Base-by-base conservation (phyloP, 1,140 invertebrate genomes). In the Ceratitis capitata region DNA sequence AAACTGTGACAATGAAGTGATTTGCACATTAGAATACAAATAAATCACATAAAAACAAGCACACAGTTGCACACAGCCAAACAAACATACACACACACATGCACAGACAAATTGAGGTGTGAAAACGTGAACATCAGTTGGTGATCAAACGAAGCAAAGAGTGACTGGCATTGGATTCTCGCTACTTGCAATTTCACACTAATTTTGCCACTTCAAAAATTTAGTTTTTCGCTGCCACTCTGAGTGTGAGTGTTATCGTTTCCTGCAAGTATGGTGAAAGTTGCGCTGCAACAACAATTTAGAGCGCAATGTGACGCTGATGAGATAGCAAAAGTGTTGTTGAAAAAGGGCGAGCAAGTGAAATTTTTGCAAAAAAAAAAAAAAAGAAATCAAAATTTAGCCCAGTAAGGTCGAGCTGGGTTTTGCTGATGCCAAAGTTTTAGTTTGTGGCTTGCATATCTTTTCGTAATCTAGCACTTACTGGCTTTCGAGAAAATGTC, bases 1-100 rank as follows among this genome's bases (percentile, higher is more conserved):
- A 78, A 78, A 78, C 69, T 45, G n/a, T 26, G 39, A 78, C 69
- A 78, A 78, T 78, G 39, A 78, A 78, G 39, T 78, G 39, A 78
- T 78, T 78, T 45, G 69, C 16, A 26, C 69, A 78, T 39, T 23
- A 78, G n/a, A 23, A 78, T 78, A 39, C 69, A 78, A 78, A 78
- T 35, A 78, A 78, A 26, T 61, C 1, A 12, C 61, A 64, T 35
- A 35, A 12, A 56, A 56, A 56, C 10, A 6, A 32, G n/a, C n/a
- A n/a, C n/a, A n/a, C n/a, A n/a, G n/a, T n/a, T 7, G 23, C 3
- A 5, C 2, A 53, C 14, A 19, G n/a, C n/a, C 61, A 39, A 69
- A 69, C 7, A 39, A 69, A 39, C 58, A 12, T 10, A 56, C 51
- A 53, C 49, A 53, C 49, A 53, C 19, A 53, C 7, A n/a, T 5